Base-by-base conservation (phyloP, 2,888 invertebrate species). In the Zygogramma bicolorata region DNA sequence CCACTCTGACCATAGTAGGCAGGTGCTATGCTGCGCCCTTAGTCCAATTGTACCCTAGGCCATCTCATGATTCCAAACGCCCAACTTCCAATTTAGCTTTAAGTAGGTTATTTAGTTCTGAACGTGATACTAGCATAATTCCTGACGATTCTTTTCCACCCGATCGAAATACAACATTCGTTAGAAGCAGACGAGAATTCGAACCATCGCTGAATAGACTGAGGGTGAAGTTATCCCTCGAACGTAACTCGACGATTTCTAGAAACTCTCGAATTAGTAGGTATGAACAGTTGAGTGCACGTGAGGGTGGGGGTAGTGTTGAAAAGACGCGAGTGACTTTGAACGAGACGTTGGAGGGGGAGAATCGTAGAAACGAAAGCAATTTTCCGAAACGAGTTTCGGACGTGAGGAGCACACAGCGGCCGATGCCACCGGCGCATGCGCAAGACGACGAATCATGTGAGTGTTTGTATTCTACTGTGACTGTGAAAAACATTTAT, bases 1-100 rank as follows among this genome's bases (percentile, higher is more conserved):
- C 82, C 82, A 83, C 83, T 88, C 88, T 88, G 88, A 89, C 89
- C 87, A 87, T 89, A 89, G 89, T 89, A 88, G 89, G 90, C 88
- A 89, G 89, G 89, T 90, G 90, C 86, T 89, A 89, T 89, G 90
- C 65, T 13, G 67, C 66, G 59, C 63, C 71, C 38, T 38, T 78
- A 81, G 81, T 77, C 66, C 76, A 79, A 78, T 77, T 79, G 22
- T 57, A 74, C 76, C 76, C 77, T 82, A 84, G 83, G 78, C 81
- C 83, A 82, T 81, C 81, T 79, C 73, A 80, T 77, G 74, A 85
- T 84, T 84, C 84, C 84, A 84, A 80, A 76, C 75, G 79, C 81
- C 83, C 79, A 73, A 75, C 79, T 84, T 85, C 85, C 85, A 84
- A 70, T 80, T 77, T 85, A 85, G 84, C 82, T 81, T 84, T 85